Evolutionary conservation across 2,113 vertebrate species (phyloP).

Genomic region (Crypturellus undulatus): DNA sequence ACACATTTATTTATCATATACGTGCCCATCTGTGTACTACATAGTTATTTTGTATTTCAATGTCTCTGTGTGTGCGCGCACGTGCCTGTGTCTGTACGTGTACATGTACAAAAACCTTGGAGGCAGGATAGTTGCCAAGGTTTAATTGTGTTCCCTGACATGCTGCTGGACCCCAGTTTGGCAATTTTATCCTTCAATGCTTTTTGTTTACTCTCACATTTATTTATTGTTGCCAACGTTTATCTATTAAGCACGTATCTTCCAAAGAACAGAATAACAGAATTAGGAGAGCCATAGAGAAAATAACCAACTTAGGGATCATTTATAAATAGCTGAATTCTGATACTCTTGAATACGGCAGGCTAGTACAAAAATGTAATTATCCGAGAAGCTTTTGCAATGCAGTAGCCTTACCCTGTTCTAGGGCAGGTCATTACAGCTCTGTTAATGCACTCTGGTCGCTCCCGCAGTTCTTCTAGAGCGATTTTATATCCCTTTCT

Average conservation of each 20-base stretch:
- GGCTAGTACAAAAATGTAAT: neutral
- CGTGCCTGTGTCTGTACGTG: too few relatives aligned
- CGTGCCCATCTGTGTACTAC: neutral
- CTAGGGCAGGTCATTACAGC: neutral
- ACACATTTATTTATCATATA: rapidly evolving
- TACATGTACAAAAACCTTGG: neutral
- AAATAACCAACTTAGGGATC: neutral
- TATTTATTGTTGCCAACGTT: slow-evolving; percentile 21
- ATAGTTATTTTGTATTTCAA: neutral
- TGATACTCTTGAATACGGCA: neutral
- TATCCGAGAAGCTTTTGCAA: neutral
- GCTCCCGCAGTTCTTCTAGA: neutral
- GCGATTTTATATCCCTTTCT: neutral
- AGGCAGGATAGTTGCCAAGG: slow-evolving; percentile 9
- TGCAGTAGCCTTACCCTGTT: neutral
- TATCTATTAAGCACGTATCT: neutral
- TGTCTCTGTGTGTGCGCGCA: too few relatives aligned
- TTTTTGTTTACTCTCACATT: slow-evolving; percentile 27
- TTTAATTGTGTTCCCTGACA: slow-evolving; percentile 40
- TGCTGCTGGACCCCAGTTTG: slow-evolving; percentile 19
- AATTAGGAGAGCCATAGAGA: neutral
- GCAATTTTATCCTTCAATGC: slow-evolving; percentile 48
- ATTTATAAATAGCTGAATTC: neutral
- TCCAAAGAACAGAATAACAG: neutral
- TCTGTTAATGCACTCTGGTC: neutral